Conservation (phyloP, 2,888 invertebrate species). For the Ypsolopha sequella region DNA sequence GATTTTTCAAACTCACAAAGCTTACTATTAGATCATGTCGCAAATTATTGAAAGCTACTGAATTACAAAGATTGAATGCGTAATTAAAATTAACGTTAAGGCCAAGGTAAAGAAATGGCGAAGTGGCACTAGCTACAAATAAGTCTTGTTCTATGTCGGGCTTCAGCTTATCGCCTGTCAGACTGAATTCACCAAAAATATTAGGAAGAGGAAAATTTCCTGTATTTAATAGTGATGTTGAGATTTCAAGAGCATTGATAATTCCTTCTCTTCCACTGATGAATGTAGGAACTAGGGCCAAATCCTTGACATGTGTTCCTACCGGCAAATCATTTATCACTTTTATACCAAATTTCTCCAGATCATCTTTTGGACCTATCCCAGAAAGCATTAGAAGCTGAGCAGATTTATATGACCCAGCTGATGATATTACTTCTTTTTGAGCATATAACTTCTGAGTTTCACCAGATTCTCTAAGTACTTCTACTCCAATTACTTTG, state of each 20-base stretch:
- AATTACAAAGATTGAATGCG: background rate
- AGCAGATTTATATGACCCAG: slow-evolving; percentile 86
- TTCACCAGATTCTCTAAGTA: slow-evolving; percentile 71
- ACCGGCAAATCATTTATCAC: slow-evolving; percentile 78
- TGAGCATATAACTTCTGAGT: slow-evolving; percentile 74
- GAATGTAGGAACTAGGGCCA: slow-evolving; percentile 27
- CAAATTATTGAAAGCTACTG: background rate
- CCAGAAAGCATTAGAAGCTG: slow-evolving; percentile 90
- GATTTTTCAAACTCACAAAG: slow-evolving; percentile 62
- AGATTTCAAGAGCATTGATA: slow-evolving; percentile 9
- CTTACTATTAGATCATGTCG: background rate
- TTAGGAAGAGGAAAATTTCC: slow-evolving; percentile 2
- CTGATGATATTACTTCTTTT: slow-evolving; percentile 84
- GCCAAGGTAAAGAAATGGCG: background rate
- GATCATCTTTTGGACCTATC: slow-evolving; percentile 74
- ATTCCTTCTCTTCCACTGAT: slow-evolving; percentile 16
- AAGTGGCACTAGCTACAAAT: background rate
- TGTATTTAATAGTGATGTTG: background rate
- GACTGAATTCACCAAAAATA: slow-evolving; percentile 1
- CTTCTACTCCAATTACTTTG: slow-evolving; percentile 76
- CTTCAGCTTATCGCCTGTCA: background rate
- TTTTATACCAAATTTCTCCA: slow-evolving; percentile 73
- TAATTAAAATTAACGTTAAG: background rate
- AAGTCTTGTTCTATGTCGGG: background rate
- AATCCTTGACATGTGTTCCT: slow-evolving; percentile 84